phyloP scores from a whole-genome alignment of 2,797 vertebrate species.

The Peromyscus eremicus region DNA sequence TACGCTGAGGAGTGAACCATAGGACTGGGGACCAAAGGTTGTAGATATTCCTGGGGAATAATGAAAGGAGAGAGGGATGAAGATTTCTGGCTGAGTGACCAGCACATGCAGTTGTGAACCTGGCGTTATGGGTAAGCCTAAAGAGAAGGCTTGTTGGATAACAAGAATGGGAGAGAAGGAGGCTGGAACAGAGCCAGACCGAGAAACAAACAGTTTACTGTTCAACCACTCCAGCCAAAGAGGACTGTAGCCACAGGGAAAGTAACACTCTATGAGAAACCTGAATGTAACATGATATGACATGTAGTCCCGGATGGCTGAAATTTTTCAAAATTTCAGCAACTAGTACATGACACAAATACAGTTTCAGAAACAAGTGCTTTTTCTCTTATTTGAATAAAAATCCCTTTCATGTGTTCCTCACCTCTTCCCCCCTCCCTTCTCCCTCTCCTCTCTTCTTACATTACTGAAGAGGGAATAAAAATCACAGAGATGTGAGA shows the following conservation, averaged over 20 bases:
- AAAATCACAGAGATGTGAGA: background rate
- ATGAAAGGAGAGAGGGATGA: background rate
- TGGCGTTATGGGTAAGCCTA: background rate
- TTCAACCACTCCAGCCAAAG: background rate
- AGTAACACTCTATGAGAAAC: background rate
- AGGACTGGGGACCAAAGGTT: background rate
- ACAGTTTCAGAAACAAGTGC: background rate
- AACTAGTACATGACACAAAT: background rate
- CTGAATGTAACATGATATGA: background rate
- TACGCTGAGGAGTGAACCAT: background rate
- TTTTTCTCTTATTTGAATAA: background rate
- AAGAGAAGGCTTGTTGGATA: background rate
- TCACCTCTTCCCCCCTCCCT: no score
- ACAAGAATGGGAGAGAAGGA: background rate
- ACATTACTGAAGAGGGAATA: conserved; percentile 21
- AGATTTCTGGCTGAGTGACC: background rate
- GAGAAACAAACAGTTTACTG: background rate
- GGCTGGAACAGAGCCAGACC: background rate
- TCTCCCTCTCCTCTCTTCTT: no score
- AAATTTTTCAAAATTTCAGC: conserved; percentile 16
- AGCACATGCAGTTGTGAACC: background rate
- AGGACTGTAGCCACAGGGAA: background rate
- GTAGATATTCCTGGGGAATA: background rate
- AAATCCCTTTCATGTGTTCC: background rate
- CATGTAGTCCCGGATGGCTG: background rate